phyloP scores from a whole-genome alignment of 2,113 vertebrate species.

The Phoxinus phoxinus region DNA sequence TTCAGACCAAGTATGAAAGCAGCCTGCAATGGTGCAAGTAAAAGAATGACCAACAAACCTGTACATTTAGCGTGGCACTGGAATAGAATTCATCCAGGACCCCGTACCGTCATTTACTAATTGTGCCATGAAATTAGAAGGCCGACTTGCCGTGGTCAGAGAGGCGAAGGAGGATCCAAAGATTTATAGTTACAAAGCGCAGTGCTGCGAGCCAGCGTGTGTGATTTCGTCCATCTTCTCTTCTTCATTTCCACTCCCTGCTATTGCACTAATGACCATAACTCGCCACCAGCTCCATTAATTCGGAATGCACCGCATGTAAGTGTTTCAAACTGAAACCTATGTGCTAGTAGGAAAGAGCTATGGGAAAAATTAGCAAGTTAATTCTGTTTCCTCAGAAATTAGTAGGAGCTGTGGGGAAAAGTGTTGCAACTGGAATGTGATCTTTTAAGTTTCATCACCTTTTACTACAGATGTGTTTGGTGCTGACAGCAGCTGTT shows the following conservation, averaged over 20 bases:
- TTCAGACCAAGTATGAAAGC: background rate
- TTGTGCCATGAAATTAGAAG: conserved; percentile 70
- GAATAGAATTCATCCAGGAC: background rate
- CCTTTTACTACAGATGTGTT: background rate
- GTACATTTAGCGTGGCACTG: background rate
- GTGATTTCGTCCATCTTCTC: conserved; percentile 58
- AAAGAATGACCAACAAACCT: background rate
- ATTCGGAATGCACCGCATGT: conserved; percentile 66
- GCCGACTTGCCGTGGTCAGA: conserved; percentile 64
- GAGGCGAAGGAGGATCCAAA: conserved; percentile 61
- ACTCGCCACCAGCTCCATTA: conserved; percentile 69
- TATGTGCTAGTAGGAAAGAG: background rate
- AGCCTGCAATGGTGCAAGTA: background rate
- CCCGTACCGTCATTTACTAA: conserved; percentile 63
- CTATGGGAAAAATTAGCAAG: background rate
- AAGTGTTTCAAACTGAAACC: conserved; percentile 62
- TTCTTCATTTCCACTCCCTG: conserved; percentile 41
- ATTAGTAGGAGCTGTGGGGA: background rate
- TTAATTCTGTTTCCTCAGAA: background rate
- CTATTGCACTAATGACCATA: conserved; percentile 66
- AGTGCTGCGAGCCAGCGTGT: conserved; percentile 61
- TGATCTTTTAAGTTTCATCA: background rate
- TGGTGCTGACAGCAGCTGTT: background rate
- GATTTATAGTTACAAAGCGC: conserved; percentile 69
- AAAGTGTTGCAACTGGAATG: background rate